Evolutionary conservation across 2,797 vertebrate genomes (phyloP).

Genomic region (Tolypeutes matacus): DNA sequence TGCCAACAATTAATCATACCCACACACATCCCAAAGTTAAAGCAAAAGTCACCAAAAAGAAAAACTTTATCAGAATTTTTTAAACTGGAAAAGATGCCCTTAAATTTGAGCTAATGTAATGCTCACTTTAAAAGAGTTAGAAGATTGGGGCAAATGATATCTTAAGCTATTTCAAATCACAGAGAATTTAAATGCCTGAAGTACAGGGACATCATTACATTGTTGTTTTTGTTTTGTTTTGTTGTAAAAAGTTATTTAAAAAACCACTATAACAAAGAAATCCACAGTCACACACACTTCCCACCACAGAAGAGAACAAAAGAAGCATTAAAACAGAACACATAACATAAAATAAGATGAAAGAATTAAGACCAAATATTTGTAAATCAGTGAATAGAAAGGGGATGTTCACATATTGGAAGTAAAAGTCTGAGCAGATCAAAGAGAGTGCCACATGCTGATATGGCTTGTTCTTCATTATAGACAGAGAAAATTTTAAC

Average conservation of each 20-base stretch:
- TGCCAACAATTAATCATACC: not conserved
- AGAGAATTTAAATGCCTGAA: constrained; percentile 55
- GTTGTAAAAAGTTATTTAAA: constrained; percentile 1
- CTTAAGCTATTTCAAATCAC: constrained; percentile 34
- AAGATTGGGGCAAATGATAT: not conserved
- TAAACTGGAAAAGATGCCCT: constrained; percentile 50
- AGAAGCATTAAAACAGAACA: constrained; percentile 3
- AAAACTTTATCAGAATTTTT: not conserved
- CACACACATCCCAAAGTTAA: not conserved
- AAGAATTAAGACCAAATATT: constrained; percentile 24
- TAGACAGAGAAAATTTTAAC: not conserved
- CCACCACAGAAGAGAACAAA: constrained; percentile 43
- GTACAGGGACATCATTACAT: not conserved
- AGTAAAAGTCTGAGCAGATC: not conserved
- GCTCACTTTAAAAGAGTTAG: not conserved
- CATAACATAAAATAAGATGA: not conserved
- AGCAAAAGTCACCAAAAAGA: constrained; percentile 41
- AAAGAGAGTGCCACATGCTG: not conserved
- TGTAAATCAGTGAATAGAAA: constrained; percentile 41
- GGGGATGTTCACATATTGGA: not conserved
- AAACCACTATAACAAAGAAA: constrained; percentile 47
- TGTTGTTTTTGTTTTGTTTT: not conserved
- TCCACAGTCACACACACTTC: not conserved
- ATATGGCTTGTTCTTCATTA: not conserved
- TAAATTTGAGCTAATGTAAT: constrained; percentile 53